phyloP scores from a whole-genome alignment of 2,113 vertebrate species.

The Grammomys dolichurus region DNA sequence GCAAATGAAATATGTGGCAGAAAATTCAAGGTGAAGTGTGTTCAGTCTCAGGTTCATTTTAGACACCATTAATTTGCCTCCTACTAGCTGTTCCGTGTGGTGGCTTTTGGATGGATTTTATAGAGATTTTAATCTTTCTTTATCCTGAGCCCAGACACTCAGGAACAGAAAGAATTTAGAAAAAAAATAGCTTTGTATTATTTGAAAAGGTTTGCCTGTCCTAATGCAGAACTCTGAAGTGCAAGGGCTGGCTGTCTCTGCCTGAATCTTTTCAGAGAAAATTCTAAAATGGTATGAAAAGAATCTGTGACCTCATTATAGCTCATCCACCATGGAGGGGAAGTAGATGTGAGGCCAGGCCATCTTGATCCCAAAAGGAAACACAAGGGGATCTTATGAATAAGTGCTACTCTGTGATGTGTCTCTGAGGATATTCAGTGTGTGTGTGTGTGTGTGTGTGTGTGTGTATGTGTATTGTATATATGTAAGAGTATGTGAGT shows the following conservation, averaged over 20 bases:
- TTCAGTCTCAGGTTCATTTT: background rate
- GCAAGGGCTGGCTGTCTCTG: background rate
- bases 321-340: background rate
- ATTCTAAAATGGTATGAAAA: constrained; percentile 39
- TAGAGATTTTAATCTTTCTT: constrained; percentile 52
- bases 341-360: background rate
- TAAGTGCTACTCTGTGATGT: background rate
- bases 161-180: constrained; percentile 40
- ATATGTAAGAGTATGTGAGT: background rate
- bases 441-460: background rate
- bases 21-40: background rate
- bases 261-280: constrained; percentile 48
- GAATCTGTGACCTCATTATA: constrained; percentile 30
- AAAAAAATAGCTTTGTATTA: background rate
- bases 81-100: background rate
- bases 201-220: constrained; percentile 20
- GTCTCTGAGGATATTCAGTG: background rate
- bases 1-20: background rate
- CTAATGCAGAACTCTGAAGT: constrained; percentile 26
- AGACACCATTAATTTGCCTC: background rate
- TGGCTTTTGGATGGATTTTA: background rate
- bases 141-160: constrained; percentile 25
- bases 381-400: background rate
- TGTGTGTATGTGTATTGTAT: background rate
- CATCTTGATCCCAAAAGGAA: background rate